Conservation (phyloP, 1,140 invertebrate genomes). For the Sipha flava region DNA sequence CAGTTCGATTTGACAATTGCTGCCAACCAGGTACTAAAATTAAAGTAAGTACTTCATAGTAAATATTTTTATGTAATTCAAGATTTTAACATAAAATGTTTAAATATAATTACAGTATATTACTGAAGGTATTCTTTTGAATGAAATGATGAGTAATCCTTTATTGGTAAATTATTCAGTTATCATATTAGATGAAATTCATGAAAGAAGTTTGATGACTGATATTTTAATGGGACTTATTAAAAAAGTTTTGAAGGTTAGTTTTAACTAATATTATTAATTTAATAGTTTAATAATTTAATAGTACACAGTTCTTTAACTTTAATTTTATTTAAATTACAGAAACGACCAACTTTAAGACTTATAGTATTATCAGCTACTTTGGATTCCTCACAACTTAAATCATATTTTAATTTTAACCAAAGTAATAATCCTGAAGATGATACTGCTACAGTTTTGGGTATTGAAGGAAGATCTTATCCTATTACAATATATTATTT, state of each 20-base stretch:
- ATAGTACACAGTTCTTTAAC: too few species aligned
- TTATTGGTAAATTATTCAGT: constrained; percentile 80
- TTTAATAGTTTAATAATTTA: too few species aligned
- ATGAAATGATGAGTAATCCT: constrained; percentile 93
- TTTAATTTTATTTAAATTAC: constrained; percentile 39
- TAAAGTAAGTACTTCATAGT: constrained; percentile 54
- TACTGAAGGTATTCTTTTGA: constrained; percentile 88
- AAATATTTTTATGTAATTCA: not conserved
- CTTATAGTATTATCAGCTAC: constrained; percentile 92
- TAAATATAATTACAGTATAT: constrained; percentile 62
- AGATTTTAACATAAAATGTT: not conserved
- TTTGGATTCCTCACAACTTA: constrained; percentile 78
- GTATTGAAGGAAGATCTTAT: constrained; percentile 79
- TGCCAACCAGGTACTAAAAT: constrained; percentile 65
- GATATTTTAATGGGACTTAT: constrained; percentile 90
- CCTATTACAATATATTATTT: constrained; percentile 82
- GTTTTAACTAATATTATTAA: too few species aligned
- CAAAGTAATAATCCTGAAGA: constrained; percentile 47
- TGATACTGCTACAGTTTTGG: constrained; percentile 73
- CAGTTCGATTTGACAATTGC: constrained; percentile 83
- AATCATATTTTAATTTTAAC: constrained; percentile 80
- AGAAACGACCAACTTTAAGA: constrained; percentile 76
- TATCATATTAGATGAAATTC: constrained; percentile 92
- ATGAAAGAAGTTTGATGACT: constrained; percentile 85
- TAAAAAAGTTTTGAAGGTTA: constrained; percentile 78